Percentiles rank a stretch among this genome's conserved stretches.
These are phyloP conservation scores for Pomatorhinus ruficollis DNA, from an alignment of 2,113 vertebrate genomes.

Conservation along the genomic window DNA sequence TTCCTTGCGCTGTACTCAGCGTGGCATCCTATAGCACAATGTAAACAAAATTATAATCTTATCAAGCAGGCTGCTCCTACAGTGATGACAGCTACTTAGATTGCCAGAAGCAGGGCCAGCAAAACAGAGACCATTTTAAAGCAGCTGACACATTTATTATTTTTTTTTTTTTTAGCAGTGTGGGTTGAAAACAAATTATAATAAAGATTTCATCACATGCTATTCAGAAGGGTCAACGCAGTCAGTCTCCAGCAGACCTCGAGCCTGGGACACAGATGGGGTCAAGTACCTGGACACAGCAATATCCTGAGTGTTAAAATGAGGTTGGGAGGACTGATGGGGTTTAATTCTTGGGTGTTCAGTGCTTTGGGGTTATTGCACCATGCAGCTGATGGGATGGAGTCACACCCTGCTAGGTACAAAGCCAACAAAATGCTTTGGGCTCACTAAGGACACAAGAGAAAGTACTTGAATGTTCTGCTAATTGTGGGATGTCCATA, in stretches of 20 bases:
- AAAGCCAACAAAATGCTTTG: not conserved
- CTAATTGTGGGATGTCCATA: not conserved
- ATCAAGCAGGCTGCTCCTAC: slow-evolving; percentile 68
- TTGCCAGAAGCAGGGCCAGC: slow-evolving; percentile 56
- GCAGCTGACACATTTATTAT: slow-evolving; percentile 50
- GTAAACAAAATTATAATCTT: slow-evolving; percentile 81
- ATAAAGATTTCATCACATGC: slow-evolving; percentile 53
- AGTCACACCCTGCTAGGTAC: not conserved
- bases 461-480: not conserved
- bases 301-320: not conserved
- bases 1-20: slow-evolving; percentile 59
- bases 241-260: not conserved
- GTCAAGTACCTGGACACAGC: not conserved
- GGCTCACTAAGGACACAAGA: not conserved
- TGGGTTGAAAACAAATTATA: slow-evolving; percentile 59
- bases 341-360: not conserved
- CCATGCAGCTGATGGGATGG: not conserved
- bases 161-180: slow-evolving; percentile 40
- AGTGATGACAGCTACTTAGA: slow-evolving; percentile 63
- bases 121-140: slow-evolving; percentile 62
- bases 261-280: not conserved
- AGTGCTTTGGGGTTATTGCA: not conserved
- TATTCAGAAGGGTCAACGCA: not conserved
- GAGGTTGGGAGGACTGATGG: not conserved
- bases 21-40: slow-evolving; percentile 70